These are phyloP conservation scores for Hemicordylus capensis DNA, from an alignment of 2,113 vertebrate genomes.

Conservation along the genomic window DNA sequence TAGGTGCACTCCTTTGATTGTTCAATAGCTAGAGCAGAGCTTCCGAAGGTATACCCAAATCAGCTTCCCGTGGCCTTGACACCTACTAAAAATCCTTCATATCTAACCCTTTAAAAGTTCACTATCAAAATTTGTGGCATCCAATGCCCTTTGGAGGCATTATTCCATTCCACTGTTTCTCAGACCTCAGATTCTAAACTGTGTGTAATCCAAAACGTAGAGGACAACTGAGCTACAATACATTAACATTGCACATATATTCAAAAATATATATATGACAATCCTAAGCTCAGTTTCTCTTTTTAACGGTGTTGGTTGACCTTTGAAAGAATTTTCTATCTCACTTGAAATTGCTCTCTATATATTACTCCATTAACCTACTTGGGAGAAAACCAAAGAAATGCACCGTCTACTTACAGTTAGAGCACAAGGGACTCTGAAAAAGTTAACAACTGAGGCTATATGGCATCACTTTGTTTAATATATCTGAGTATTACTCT, in stretches of 20 bases:
- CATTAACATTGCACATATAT: slow-evolving; percentile 76
- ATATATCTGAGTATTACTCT: slow-evolving; percentile 86
- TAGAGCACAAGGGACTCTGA: slow-evolving; percentile 94
- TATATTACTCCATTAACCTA: slow-evolving; percentile 72
- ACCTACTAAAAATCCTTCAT: slow-evolving; percentile 64
- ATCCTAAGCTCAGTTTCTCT: slow-evolving; percentile 73
- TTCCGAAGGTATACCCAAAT: slow-evolving; percentile 71
- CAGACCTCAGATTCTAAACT: slow-evolving; percentile 68
- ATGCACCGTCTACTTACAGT: slow-evolving; percentile 97
- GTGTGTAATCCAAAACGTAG: slow-evolving; percentile 67
- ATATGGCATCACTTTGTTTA: slow-evolving; percentile 83
- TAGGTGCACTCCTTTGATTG: slow-evolving; percentile 97
- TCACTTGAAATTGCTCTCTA: slow-evolving; percentile 72
- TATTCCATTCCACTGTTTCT: slow-evolving; percentile 55
- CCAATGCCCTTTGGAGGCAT: slow-evolving; percentile 53
- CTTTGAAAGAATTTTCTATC: slow-evolving; percentile 73
- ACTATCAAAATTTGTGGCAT: slow-evolving; percentile 55
- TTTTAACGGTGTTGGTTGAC: slow-evolving; percentile 65
- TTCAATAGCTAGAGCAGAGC: slow-evolving; percentile 81
- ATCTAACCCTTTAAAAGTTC: slow-evolving; percentile 54
- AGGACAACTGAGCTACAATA: slow-evolving; percentile 74
- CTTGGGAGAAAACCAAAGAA: slow-evolving; percentile 93
- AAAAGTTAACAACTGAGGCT: slow-evolving; percentile 92
- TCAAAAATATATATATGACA: slow-evolving; percentile 71
- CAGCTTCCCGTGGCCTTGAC: slow-evolving; percentile 63